Evolutionary conservation across 2,797 vertebrate species (phyloP), one percentile per base, ranked within the genome.

Genomic region (Tangara arthus): DNA sequence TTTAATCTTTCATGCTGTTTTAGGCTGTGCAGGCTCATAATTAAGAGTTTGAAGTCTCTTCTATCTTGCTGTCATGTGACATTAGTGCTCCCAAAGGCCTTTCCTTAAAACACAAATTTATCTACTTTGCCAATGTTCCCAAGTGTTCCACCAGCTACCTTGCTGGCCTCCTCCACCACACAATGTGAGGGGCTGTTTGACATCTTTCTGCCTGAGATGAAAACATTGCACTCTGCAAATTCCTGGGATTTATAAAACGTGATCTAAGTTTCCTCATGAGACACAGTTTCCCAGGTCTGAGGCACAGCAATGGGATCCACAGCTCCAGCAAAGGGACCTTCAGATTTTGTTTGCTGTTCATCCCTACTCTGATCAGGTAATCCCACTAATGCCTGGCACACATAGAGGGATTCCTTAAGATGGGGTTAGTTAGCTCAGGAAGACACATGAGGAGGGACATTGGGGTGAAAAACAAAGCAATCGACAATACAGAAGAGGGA

Each of bases 91-190:
- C 85, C 37, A 0, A 83, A 70, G 82, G 70, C 79, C 89, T 77
- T 82, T 73, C 53, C 77, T 72, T 94, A 96, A 94, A 87, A 91
- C 72, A 73, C 1, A 0, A 60, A 90, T 93, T 91, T 88, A 78
- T 93, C 91, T 86, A 64, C 63, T 93, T 86, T 92, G 90, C 84
- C 82, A 59, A 0, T 8, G 32, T 46, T 96, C 82, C 79, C 89
- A 91, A 88, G 79, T 53, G 87, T 90, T 95, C 65, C 82, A 6
- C 89, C 94, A 91, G n/a, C 69, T 42, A 49, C 78, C 71, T 76
- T 82, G 85, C 34, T 95, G 91, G 65, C 47, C 86, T 90, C 63
- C 34, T n/a, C 55, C 8, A 3, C 73, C 2, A 1, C 0, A 0
- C 52, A 44, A 34, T 16, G 27, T 7, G 1, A 26, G 49, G 77